A percentile compares a stretch with the other conserved stretches of the same genome.
Conservation (phyloP, 2,888 invertebrate species). For the Rhagium mordax region DNA sequence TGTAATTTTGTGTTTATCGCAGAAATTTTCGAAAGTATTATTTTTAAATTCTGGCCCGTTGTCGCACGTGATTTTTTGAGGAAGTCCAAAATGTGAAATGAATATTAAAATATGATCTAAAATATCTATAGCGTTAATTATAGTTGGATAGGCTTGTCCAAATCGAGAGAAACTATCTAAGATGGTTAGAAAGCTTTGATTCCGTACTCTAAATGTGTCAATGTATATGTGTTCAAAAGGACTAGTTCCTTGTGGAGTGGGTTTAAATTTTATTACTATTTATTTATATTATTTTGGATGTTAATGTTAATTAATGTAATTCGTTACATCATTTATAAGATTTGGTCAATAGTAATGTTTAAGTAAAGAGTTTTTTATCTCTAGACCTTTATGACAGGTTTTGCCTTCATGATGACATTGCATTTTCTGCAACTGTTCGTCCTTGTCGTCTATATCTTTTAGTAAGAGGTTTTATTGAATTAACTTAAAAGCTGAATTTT, state of each 20-base stretch:
- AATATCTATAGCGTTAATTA: conserved; percentile 1
- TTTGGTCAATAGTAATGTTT: conserved; percentile 51
- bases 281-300: conserved; percentile 49
- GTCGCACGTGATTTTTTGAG: not conserved
- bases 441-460: conserved; percentile 36
- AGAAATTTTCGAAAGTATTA: not conserved
- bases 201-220: conserved; percentile 2
- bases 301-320: conserved; percentile 45
- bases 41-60: conserved; percentile 27
- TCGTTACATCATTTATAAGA: conserved; percentile 36
- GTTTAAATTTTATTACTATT: conserved; percentile 33
- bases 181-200: conserved; percentile 10
- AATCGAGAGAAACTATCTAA: conserved; percentile 11
- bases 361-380: not conserved
- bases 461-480: not conserved
- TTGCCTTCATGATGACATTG: conserved; percentile 45
- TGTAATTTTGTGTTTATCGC: not conserved
- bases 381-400: conserved; percentile 43
- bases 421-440: conserved; percentile 37
- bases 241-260: conserved; percentile 9
- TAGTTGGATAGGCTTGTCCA: conserved; percentile 17
- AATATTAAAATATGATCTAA: conserved; percentile 9
- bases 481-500: not conserved
- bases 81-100: not conserved
- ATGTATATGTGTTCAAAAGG: conserved; percentile 24